These are phyloP conservation scores for Plebejus anna DNA, from an alignment of 2,888 invertebrate genomes.

Conservation along the genomic window DNA sequence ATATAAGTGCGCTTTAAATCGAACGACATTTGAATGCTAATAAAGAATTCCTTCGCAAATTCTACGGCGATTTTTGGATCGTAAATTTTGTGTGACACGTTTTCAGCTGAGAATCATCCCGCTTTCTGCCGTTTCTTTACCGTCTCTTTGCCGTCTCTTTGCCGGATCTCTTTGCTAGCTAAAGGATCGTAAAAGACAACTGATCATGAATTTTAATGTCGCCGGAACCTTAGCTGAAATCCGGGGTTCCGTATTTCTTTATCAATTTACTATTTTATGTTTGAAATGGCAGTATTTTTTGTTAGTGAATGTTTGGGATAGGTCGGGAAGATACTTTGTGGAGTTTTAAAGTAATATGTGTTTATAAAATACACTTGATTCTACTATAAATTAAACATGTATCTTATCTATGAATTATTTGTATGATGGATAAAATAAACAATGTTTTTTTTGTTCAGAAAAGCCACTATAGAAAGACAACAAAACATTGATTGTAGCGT, in stretches of 20 bases:
- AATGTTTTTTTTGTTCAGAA: neutral
- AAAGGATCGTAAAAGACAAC: constrained; percentile 41
- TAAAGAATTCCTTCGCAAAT: constrained; percentile 1
- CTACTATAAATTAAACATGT: neutral
- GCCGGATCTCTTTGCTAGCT: constrained; percentile 33
- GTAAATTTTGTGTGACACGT: constrained; percentile 26
- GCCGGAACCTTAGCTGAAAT: constrained; percentile 25
- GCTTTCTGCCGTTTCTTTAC: constrained; percentile 35
- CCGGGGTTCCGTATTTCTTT: constrained; percentile 4
- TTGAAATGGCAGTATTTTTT: neutral
- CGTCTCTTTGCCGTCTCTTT: constrained; percentile 35
- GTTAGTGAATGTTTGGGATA: neutral
- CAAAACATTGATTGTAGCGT: no score
- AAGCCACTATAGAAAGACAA: neutral
- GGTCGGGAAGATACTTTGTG: neutral
- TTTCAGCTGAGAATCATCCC: constrained; percentile 34
- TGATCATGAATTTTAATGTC: constrained; percentile 45
- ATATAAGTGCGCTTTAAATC: neutral
- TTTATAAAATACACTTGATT: neutral
- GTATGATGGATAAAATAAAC: no score
- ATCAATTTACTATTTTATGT: constrained; percentile 4
- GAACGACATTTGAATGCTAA: constrained; percentile 8
- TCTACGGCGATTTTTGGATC: constrained; percentile 14
- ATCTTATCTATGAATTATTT: neutral
- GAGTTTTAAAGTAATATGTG: neutral